Conservation (phyloP, 2,797 vertebrate genomes). For the Hafferia zeledoni region DNA sequence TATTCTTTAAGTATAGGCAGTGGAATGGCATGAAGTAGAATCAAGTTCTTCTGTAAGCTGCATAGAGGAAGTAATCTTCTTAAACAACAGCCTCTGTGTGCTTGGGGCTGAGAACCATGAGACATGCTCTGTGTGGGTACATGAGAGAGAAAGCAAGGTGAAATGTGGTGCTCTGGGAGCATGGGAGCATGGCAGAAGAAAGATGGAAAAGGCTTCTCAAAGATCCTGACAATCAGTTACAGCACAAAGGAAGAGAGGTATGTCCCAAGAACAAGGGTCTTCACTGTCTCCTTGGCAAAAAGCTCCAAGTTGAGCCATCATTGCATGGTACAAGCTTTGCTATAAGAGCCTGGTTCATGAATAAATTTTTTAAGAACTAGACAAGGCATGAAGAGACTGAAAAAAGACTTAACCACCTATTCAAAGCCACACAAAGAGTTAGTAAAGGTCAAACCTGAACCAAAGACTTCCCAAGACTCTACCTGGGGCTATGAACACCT, state of each 20-base stretch:
- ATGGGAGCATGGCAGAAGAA: background rate
- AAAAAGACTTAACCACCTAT: background rate
- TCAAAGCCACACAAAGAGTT: background rate
- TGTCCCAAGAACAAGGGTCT: background rate
- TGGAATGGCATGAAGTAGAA: background rate
- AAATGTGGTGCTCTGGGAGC: background rate
- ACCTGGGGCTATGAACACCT: background rate
- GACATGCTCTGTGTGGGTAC: background rate
- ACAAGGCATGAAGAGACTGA: background rate
- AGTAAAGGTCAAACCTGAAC: background rate
- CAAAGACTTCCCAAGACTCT: background rate
- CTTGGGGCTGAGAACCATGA: background rate
- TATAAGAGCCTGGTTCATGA: background rate
- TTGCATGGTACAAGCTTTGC: background rate
- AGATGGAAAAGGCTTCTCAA: background rate
- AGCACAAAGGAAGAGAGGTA: background rate
- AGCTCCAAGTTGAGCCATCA: rapidly evolving
- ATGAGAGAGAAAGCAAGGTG: background rate
- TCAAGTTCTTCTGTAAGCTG: background rate
- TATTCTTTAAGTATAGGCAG: background rate
- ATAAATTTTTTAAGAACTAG: background rate
- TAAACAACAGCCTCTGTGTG: background rate
- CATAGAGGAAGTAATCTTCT: background rate
- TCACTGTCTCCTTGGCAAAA: background rate
- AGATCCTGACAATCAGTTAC: background rate